A percentile compares a stretch with the other conserved stretches of the same genome.
phyloP scores from a whole-genome alignment of 1,140 invertebrate genomes.

The Adelges cooleyi region DNA sequence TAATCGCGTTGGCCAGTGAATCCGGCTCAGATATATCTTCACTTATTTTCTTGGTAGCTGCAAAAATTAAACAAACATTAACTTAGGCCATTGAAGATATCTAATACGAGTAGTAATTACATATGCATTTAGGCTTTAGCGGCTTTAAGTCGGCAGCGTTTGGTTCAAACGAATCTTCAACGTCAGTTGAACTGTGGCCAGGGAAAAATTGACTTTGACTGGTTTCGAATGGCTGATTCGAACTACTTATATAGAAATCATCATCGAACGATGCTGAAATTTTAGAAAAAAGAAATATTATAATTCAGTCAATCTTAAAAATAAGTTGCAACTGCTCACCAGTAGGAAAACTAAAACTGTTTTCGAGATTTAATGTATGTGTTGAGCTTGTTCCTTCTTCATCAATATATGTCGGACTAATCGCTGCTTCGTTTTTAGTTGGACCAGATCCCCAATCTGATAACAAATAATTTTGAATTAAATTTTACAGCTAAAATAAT shows the following conservation, averaged over 20 bases:
- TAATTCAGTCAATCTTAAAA: too few species aligned
- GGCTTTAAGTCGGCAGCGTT: neutral
- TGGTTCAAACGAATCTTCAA: constrained; percentile 13
- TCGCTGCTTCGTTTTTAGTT: constrained; percentile 4
- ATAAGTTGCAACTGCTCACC: too few species aligned
- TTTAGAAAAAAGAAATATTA: neutral
- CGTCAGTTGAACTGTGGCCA: constrained; percentile 37
- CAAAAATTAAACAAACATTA: neutral
- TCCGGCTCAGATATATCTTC: constrained; percentile 13
- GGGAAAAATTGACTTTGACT: constrained; percentile 61
- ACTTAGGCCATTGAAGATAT: neutral
- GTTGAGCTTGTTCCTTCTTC: constrained; percentile 2
- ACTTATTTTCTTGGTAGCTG: neutral
- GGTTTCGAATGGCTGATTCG: constrained; percentile 54
- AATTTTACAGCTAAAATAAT: too few species aligned
- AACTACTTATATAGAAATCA: constrained; percentile 48
- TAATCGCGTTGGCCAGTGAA: neutral
- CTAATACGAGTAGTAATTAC: neutral
- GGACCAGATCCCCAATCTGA: constrained; percentile 15
- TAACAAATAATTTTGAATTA: neutral
- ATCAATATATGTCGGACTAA: neutral
- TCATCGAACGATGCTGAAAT: constrained; percentile 33
- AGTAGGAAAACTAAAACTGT: constrained; percentile 1
- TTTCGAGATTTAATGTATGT: neutral
- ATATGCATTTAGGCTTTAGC: constrained; percentile 34